A percentile compares a stretch with the other conserved stretches of the same genome.
These are phyloP conservation scores for Xenopus petersii DNA, from an alignment of 2,797 vertebrate genomes.

Conservation along the genomic window DNA sequence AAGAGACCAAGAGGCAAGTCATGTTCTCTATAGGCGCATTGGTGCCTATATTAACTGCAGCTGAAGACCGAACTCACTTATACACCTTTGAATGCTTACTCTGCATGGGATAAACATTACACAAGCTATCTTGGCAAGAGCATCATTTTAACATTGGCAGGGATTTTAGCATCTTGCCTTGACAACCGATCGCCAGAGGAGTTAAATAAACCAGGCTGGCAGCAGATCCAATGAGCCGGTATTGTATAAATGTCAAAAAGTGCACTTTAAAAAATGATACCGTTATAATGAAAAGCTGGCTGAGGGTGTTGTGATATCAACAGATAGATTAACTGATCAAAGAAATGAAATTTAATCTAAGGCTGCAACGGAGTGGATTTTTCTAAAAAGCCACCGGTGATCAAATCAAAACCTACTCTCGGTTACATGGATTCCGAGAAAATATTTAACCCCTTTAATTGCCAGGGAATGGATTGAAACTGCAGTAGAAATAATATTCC, in stretches of 20 bases:
- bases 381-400: not conserved
- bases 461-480: not conserved
- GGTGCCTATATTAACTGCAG: no score
- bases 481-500: no score
- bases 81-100: no score
- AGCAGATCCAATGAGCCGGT: not conserved
- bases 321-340: conserved; percentile 22
- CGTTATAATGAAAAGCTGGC: not conserved
- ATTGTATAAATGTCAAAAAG: conserved; percentile 12
- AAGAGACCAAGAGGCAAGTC: no score
- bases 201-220: not conserved
- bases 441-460: not conserved
- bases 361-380: conserved; percentile 7
- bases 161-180: not conserved
- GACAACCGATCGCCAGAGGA: not conserved
- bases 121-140: not conserved
- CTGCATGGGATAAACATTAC: no score
- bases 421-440: not conserved
- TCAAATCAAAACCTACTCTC: not conserved
- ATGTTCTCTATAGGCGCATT: no score
- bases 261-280: conserved; percentile 2
- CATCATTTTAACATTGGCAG: not conserved
- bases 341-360: conserved; percentile 18
- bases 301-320: conserved; percentile 6
- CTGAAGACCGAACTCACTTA: no score